phyloP scores from a whole-genome alignment of 2,888 invertebrate species.

The Pediacus dermestoides region DNA sequence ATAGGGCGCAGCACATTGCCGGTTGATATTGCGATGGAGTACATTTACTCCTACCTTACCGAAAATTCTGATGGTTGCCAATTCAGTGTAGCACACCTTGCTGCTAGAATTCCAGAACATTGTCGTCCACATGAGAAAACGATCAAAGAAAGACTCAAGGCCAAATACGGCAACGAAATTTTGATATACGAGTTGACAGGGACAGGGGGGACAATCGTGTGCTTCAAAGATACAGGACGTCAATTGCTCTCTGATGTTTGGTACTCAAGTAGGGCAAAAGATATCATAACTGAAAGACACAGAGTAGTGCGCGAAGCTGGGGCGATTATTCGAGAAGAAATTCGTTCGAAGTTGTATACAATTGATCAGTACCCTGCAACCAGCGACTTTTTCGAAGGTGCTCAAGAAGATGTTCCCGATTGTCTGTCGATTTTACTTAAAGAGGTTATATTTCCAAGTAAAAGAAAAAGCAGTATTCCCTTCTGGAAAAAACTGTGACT shows the following conservation, averaged over 20 bases:
- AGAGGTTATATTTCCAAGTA: conserved; percentile 8
- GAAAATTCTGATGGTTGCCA: conserved; percentile 9
- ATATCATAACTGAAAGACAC: conserved; percentile 19
- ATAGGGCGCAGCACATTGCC: not conserved
- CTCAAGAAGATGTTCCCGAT: too few species aligned
- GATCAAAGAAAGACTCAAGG: conserved; percentile 5
- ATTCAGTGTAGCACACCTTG: not conserved
- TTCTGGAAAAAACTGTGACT: conserved; percentile 7
- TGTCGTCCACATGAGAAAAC: conserved; percentile 6
- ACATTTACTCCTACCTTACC: conserved; percentile 3
- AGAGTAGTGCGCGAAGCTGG: conserved; percentile 25
- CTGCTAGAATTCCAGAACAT: not conserved
- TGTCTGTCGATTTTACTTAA: conserved; percentile 5
- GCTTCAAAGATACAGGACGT: conserved; percentile 7
- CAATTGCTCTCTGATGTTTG: conserved; percentile 5
- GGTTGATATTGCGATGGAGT: conserved; percentile 1
- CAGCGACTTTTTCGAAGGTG: conserved; percentile 9
- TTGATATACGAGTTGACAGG: conserved; percentile 2
- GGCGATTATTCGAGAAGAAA: conserved; percentile 24
- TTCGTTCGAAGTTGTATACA: conserved; percentile 18
- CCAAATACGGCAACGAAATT: conserved; percentile 9
- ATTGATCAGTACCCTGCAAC: conserved; percentile 20
- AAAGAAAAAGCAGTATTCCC: conserved; percentile 9
- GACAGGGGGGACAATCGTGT: conserved; percentile 4
- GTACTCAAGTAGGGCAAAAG: conserved; percentile 4